Percentiles rank a stretch among this genome's conserved stretches.
Evolutionary conservation across 2,113 vertebrate species (phyloP).

Genomic region (Rhea americana): DNA sequence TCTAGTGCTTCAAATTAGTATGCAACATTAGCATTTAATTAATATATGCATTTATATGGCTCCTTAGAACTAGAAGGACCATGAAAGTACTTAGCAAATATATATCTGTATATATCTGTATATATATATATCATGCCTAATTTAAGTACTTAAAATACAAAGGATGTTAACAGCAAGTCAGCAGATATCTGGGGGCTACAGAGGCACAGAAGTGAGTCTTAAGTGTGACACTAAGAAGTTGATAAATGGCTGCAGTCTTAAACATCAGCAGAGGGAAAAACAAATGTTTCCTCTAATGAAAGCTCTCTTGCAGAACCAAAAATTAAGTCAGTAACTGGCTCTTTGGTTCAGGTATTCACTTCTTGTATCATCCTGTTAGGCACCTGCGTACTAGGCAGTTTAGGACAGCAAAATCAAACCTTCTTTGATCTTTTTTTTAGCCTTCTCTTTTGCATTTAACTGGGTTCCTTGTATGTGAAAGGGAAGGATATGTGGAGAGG

Average conservation of each 20-base stretch:
- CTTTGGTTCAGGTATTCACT: neutral
- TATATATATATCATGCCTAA: neutral
- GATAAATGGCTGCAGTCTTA: neutral
- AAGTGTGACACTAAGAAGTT: neutral
- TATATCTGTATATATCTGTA: neutral
- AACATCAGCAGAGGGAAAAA: neutral
- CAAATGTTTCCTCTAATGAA: neutral
- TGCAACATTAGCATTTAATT: constrained; percentile 41
- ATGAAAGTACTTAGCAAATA: neutral
- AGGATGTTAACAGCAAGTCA: neutral
- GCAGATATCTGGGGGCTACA: neutral
- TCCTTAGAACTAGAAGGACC: constrained; percentile 21
- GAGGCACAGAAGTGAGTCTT: neutral
- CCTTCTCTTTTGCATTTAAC: neutral
- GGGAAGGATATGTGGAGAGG: neutral
- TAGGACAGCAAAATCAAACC: neutral
- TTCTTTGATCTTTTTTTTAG: neutral
- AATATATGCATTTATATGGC: neutral
- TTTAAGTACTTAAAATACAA: constrained; percentile 27
- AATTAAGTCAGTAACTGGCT: neutral
- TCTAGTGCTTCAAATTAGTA: constrained; percentile 30
- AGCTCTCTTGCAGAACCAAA: neutral
- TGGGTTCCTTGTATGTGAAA: neutral
- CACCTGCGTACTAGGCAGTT: neutral
- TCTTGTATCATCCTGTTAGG: neutral